A percentile compares a stretch with the other conserved stretches of the same genome.
These are phyloP conservation scores for Poecile montanus DNA, from an alignment of 2,797 vertebrate species.

Conservation along the genomic window DNA sequence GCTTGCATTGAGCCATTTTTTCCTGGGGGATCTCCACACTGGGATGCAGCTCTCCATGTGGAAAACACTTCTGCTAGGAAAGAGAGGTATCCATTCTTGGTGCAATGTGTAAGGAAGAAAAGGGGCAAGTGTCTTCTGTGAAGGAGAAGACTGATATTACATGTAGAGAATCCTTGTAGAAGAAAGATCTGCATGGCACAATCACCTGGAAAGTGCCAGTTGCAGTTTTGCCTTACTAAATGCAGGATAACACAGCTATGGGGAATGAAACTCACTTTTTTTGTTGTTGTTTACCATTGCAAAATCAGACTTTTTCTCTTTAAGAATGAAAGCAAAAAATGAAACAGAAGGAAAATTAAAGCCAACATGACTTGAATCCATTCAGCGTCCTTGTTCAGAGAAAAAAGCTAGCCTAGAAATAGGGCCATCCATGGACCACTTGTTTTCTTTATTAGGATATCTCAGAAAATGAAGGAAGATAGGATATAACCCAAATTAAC, in stretches of 20 bases:
- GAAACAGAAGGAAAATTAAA: neutral
- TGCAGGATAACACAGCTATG: neutral
- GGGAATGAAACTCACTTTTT: neutral
- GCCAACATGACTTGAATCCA: rapidly evolving
- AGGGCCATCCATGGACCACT: neutral
- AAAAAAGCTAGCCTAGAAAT: neutral
- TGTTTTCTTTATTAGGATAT: neutral
- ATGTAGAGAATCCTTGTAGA: neutral
- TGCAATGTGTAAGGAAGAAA: neutral
- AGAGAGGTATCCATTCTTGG: neutral
- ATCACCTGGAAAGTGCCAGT: neutral
- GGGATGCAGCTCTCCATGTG: neutral
- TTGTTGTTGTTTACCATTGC: neutral
- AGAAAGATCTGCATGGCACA: neutral
- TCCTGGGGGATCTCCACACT: neutral
- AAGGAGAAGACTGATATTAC: neutral
- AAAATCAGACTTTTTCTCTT: neutral
- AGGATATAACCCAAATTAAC: neutral
- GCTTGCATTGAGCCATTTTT: neutral
- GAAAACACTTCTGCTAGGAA: neutral
- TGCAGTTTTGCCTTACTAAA: neutral
- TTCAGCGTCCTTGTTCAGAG: neutral
- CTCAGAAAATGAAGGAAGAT: neutral
- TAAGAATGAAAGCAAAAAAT: neutral
- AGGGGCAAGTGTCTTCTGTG: neutral